Evolutionary conservation across 1,140 invertebrate species (phyloP), one percentile per base, ranked within the genome.

Genomic region (Potamilus streckersoni): DNA sequence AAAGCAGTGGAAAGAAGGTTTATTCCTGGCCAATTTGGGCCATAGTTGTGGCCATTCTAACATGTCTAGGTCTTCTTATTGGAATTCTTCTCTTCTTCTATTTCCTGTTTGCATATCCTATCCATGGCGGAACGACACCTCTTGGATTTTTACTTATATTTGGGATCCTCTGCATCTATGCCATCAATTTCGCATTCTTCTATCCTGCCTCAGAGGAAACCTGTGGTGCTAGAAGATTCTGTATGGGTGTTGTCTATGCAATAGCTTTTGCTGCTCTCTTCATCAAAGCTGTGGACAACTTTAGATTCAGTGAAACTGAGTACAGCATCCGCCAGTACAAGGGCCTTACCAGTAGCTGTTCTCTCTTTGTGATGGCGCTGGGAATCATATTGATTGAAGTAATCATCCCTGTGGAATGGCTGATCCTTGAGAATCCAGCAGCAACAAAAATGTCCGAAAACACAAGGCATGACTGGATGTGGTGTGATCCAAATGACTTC

Each of bases 181-280:
- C 83, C 31, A 85, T 90, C 61, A 92, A 91, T 79, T 91, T 92
- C 78, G 90, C 90, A n/a, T 92, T 92, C 85, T 87, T 92, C 64
- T 73, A 91, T 13, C 86, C 87, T 27, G 88, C 91, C 6, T 88
- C 79, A 8, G 73, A 85, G 14, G 87, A 82, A 11, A 86, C 85
- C 11, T 92, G 91, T 80, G 89, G 85, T 15, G 85, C 89, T 11
- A 85, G 91, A 55, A 77, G 84, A 20, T 86, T 89, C 69, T 62
- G 82, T 5, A 88, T 91, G 82, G 90, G 90, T 15, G 72, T 92
- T 17, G 88, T 91, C 3, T 92, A 92, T 82, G 84, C 88, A 23
- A 85, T 91, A 57, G 86, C 90, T 3, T 91, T 91, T 74, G 86
- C 89, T 15, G 85, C 89, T 11, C 83, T 92, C 77, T 81, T 92